phyloP scores from a whole-genome alignment of 2,888 invertebrate genomes.

The Acrobasis consociella region DNA sequence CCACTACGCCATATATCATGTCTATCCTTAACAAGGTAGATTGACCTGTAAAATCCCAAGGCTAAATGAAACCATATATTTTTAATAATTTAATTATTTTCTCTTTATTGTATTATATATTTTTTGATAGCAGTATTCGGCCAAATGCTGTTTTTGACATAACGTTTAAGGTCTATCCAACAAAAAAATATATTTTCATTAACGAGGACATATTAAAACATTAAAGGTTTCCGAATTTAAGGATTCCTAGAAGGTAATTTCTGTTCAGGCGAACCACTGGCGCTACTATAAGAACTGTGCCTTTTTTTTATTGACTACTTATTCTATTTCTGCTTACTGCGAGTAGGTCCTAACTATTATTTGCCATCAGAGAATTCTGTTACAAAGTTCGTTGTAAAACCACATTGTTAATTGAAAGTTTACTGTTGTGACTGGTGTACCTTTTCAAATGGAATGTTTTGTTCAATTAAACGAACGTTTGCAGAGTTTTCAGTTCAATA shows the following conservation, averaged over 20 bases:
- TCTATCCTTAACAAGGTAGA: too few relatives aligned
- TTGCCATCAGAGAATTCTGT: slow-evolving; percentile 15
- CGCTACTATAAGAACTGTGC: neutral
- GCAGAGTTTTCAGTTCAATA: neutral
- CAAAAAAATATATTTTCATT: too few relatives aligned
- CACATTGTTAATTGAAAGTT: slow-evolving; percentile 19
- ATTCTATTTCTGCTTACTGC: slow-evolving; percentile 2
- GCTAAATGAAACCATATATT: too few relatives aligned
- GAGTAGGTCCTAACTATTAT: slow-evolving; percentile 5
- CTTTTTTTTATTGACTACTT: neutral
- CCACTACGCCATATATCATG: too few relatives aligned
- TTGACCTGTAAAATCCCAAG: too few relatives aligned
- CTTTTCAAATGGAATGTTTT: slow-evolving; percentile 14
- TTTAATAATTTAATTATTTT: too few relatives aligned
- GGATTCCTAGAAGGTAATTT: neutral
- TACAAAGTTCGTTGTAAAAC: slow-evolving; percentile 18
- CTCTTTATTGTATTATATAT: too few relatives aligned
- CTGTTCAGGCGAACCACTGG: slow-evolving; percentile 7
- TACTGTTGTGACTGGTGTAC: slow-evolving; percentile 1
- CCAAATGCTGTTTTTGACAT: too few relatives aligned
- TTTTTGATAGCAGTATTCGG: too few relatives aligned
- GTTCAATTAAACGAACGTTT: slow-evolving; percentile 2
- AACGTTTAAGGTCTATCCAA: too few relatives aligned
- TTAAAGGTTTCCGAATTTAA: neutral
- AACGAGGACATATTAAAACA: too few relatives aligned